Evolutionary conservation across 2,113 vertebrate genomes (phyloP), one percentile per base, ranked within the genome.

Genomic region (Spea multiplicata): DNA sequence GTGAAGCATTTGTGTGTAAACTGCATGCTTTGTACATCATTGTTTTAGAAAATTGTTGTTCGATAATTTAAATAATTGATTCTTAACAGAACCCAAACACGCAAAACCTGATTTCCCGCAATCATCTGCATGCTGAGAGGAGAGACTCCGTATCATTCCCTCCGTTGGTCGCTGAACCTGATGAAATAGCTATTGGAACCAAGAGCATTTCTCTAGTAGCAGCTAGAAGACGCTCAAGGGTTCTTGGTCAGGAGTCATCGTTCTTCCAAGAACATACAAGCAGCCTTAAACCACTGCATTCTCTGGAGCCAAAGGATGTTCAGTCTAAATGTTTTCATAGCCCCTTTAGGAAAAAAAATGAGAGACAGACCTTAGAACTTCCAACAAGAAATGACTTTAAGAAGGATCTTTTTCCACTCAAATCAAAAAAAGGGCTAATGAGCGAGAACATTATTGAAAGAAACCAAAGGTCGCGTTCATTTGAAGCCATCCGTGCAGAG

Each of bases 121-220:
- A 57, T 5, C 7, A 8, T 0, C 7, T 0, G 55, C 4, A 0
- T 77, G 66, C 62, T n/a, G 48, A 49, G 4, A 44, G 10, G 3
- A 70, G 66, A 61, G 12, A 12, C 12, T 0, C 3, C 4, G 8
- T 69, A 17, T 77, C 17, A 48, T 81, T 82, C 68, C 87, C 81
- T 1, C 61, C 68, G 12, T 85, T 86, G 62, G 84, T 80, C 44
- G 82, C 87, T 71, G 71, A 81, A 76, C 82, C 88, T 71, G 71
- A 81, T 57, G 84, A 90, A 85, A 90, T 88, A 17, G 85, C 77
- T 0, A 64, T 14, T 1, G 82, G 83, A 82, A 93, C 86, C 45
- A 90, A 89, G 81, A 87, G 82, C 84, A 90, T 92, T 5, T 74
- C 89, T 3, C 81, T 87, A 46, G 79, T 91, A 0, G 89, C 91